Percentiles rank a stretch among this genome's conserved stretches.
These are phyloP conservation scores for Hyalella azteca DNA, from an alignment of 2,888 invertebrate genomes.

Conservation along the genomic window DNA sequence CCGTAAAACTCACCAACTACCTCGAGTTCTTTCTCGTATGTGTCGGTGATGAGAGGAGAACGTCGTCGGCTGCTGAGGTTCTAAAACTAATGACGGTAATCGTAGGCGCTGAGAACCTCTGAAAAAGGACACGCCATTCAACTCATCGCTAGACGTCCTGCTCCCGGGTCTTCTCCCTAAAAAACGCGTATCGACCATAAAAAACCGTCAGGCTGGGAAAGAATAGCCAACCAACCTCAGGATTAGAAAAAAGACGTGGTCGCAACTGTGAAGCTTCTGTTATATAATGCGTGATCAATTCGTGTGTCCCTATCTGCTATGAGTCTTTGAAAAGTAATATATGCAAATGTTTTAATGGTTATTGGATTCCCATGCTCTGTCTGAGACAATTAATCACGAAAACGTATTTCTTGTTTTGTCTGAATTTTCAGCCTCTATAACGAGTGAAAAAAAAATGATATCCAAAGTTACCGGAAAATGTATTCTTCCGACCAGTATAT, in stretches of 20 bases:
- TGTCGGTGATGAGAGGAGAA: conserved; percentile 6
- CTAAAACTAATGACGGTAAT: conserved; percentile 29
- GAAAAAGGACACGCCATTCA: conserved; percentile 37
- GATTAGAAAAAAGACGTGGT: conserved; percentile 6
- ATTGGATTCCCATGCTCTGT: too few relatives aligned
- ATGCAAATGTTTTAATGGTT: too few relatives aligned
- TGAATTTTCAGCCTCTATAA: too few relatives aligned
- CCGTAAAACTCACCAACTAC: too few relatives aligned
- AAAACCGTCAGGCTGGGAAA: conserved; percentile 26
- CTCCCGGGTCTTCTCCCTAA: conserved; percentile 10
- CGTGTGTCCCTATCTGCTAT: too few relatives aligned
- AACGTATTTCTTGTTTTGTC: too few relatives aligned
- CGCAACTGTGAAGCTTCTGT: conserved; percentile 29
- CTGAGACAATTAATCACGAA: too few relatives aligned
- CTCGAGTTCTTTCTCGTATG: too few relatives aligned
- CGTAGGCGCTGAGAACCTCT: conserved; percentile 29
- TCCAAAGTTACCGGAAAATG: too few relatives aligned
- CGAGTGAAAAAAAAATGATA: too few relatives aligned
- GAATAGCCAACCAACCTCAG: conserved; percentile 29
- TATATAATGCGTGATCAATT: conserved; percentile 19
- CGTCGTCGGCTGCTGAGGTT: neutral
- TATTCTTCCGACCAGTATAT: too few relatives aligned
- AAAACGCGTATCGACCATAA: conserved; percentile 28
- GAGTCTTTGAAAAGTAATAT: too few relatives aligned
- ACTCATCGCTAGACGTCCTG: conserved; percentile 27